Evolutionary conservation across 2,113 vertebrate genomes (phyloP).

Genomic region (Proterorhinus semilunaris): DNA sequence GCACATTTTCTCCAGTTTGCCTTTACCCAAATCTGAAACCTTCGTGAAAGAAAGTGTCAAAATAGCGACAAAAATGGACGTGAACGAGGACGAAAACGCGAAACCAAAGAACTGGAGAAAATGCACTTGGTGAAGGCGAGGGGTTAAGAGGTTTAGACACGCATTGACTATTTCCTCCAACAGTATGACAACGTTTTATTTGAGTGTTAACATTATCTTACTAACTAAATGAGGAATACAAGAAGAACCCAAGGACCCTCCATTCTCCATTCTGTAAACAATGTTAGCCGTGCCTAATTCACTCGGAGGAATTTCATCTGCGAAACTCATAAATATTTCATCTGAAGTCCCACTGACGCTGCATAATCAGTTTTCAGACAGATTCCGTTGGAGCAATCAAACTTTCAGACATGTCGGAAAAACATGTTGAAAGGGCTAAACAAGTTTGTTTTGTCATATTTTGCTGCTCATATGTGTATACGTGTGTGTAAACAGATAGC

Average conservation of each 20-base stretch:
- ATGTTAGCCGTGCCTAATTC: constrained; percentile 37
- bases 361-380: constrained; percentile 62
- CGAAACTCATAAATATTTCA: constrained; percentile 65
- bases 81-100: no score
- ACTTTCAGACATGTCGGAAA: constrained; percentile 51
- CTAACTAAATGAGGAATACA: constrained; percentile 33
- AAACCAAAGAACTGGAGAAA: no score
- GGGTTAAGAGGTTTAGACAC: no score
- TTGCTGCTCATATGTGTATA: background rate
- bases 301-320: constrained; percentile 47
- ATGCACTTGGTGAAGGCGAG: no score
- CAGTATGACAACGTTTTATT: background rate
- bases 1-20: no score
- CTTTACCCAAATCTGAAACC: no score
- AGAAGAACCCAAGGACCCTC: constrained; percentile 38
- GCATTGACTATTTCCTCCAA: background rate
- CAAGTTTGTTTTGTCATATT: constrained; percentile 15
- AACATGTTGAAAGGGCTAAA: constrained; percentile 40
- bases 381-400: constrained; percentile 54
- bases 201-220: constrained; percentile 22
- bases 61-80: no score
- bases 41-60: no score
- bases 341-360: constrained; percentile 53
- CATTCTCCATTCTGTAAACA: constrained; percentile 42
- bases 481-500: constrained; percentile 4